Evolutionary conservation across 2,797 vertebrate species (phyloP).

Genomic region (Streptopelia turtur): DNA sequence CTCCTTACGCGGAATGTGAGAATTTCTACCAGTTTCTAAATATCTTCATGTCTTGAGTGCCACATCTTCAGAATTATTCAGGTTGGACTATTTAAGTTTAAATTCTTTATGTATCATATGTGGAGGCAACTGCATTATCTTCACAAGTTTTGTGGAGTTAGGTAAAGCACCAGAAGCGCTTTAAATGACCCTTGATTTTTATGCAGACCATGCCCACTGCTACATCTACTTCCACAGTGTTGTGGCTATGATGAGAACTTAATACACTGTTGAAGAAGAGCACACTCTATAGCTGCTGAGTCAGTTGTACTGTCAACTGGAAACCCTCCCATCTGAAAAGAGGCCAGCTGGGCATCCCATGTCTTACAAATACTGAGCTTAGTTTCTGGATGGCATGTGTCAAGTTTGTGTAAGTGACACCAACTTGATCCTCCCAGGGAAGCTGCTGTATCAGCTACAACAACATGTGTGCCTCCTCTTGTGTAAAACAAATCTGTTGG

Average conservation of each 20-base stretch:
- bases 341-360: neutral
- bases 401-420: neutral
- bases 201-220: accelerated
- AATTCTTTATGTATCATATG: neutral
- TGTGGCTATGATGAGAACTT: neutral
- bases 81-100: neutral
- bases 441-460: neutral
- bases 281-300: neutral
- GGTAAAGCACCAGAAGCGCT: neutral
- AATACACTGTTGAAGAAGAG: neutral
- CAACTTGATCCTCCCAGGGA: neutral
- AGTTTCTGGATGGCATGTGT: neutral
- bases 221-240: neutral
- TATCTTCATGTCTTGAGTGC: neutral
- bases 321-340: neutral
- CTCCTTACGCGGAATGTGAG: neutral
- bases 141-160: neutral
- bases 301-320: neutral
- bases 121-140: neutral
- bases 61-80: neutral
- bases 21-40: neutral
- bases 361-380: neutral
- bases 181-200: neutral
- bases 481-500: neutral
- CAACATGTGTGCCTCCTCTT: accelerated